Evolutionary conservation across 2,888 invertebrate species (phyloP), one percentile per base, ranked within the genome.

Genomic region (Mechanitis messenoides): DNA sequence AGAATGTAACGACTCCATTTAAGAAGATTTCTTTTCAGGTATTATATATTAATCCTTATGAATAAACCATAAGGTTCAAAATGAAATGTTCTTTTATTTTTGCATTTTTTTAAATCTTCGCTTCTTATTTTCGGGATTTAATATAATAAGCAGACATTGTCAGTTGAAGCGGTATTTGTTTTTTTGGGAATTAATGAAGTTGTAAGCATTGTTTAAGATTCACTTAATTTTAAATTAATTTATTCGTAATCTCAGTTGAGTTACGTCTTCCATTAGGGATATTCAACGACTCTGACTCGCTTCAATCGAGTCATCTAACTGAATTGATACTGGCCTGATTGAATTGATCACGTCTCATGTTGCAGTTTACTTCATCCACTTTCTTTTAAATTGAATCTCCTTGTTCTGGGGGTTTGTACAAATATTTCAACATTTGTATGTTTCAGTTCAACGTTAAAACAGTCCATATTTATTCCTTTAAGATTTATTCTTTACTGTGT

Each of bases 61-160:
- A 31, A 50, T 50, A 50, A 50, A 31, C 28, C 31, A 50, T 50
- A 50, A 50, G 50, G 50, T 50, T 50, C 50, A 50, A 50, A 50
- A 50, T 50, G 28, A 31, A 50, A 50, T 50, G 50, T 50, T 4
- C 4, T 50, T n/a, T 50, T 50, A 3, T 35, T 35, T 35, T 35
- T 35, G 35, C 6, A 35, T 35, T 62, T 54, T 56, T 60, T 58
- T 60, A 62, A 60, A 60, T 50, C 11, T 31, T 11, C 55, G 20
- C 46, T 47, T 57, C 60, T 56, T 59, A 59, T 66, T 66, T 62
- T 58, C 55, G 56, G 53, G 67, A 67, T 67, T 63, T 67, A 61
- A 61, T 62, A 53, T 62, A 68, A 67, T 63, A 62, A 68, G 62
- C 65, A 55, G 59, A 65, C 61, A 59, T 67, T 63, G 60, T 60